Evolutionary conservation across 2,113 vertebrate genomes (phyloP).

Genomic region (Xenotilapia longispinis): DNA sequence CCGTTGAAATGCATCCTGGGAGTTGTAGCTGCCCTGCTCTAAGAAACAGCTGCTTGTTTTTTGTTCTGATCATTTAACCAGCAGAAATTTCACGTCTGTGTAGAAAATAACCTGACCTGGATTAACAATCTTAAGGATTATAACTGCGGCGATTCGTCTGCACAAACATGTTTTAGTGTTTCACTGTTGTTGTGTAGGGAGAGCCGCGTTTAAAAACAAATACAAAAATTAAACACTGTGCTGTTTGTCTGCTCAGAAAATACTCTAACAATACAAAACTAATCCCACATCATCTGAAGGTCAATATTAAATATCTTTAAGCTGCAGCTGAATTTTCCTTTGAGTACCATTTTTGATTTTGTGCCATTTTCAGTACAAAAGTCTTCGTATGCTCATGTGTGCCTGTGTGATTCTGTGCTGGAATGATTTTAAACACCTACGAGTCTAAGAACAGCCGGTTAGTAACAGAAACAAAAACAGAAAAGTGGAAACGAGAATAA

Average conservation of each 20-base stretch:
- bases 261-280: background rate
- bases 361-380: background rate
- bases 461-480: conserved; percentile 58
- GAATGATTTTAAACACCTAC: conserved; percentile 42
- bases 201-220: background rate
- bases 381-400: background rate
- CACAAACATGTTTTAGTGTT: background rate
- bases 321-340: background rate
- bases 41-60: background rate
- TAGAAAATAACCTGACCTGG: background rate
- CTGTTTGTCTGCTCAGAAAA: background rate
- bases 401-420: conserved; percentile 15
- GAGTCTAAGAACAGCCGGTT: conserved; percentile 50
- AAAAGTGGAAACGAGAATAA: background rate
- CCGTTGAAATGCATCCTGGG: background rate
- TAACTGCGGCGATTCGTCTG: background rate
- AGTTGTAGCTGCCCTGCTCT: background rate
- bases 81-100: background rate
- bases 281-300: background rate
- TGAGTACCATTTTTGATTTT: conserved; percentile 9
- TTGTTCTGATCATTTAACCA: background rate
- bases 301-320: background rate
- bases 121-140: background rate
- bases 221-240: background rate
- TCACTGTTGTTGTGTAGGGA: background rate